Base-by-base conservation (phyloP, 1,140 invertebrate genomes). In the Sitodiplosis mosellana region DNA sequence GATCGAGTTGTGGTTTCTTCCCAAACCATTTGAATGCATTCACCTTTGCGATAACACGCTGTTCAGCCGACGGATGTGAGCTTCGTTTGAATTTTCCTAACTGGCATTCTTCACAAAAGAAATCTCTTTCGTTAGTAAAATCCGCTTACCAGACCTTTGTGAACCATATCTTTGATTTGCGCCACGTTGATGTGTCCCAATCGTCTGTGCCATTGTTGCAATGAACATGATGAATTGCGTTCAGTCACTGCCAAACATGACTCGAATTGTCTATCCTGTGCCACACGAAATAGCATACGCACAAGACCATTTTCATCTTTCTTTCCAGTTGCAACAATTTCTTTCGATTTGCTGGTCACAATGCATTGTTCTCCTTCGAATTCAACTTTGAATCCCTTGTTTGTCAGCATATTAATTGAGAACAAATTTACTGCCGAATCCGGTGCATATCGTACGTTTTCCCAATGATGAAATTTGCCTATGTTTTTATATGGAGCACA, bases 21-120 rank as follows among this genome's bases (percentile, higher is more conserved):
- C n/a, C n/a, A n/a, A n/a, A n/a, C n/a, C n/a, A 47, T 40, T 45
- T 59, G 58, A 18, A 61, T 49, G 21, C 57, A 19, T 43, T 59
- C 53, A 20, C 53, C 49, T 27, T 42, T 42, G 7, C 33, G 14
- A 21, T 21, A 5, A 41, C 45, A 18, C 33, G 33, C 4, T 20
- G n/a, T 37, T 46, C 48, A 8, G 45, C 38, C 17, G 19, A 8
- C n/a, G 15, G 7, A 22, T 18, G 17, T 2, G 17, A 18, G 22
- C 47, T 50, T 15, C 43, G 38, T 21, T 46, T 40, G 33, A 48
- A 14, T 17, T 20, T 34, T 40, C 10, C 15, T 47, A 46, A 10
- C 6, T 10, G n/a, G n/a, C n/a, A n/a, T n/a, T n/a, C n/a, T n/a
- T n/a, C n/a, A n/a, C n/a, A n/a, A n/a, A n/a, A n/a, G 22, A 8